A percentile compares a stretch with the other conserved stretches of the same genome.
Evolutionary conservation across 2,888 invertebrate genomes (phyloP).

Genomic region (Watsonalla binaria): DNA sequence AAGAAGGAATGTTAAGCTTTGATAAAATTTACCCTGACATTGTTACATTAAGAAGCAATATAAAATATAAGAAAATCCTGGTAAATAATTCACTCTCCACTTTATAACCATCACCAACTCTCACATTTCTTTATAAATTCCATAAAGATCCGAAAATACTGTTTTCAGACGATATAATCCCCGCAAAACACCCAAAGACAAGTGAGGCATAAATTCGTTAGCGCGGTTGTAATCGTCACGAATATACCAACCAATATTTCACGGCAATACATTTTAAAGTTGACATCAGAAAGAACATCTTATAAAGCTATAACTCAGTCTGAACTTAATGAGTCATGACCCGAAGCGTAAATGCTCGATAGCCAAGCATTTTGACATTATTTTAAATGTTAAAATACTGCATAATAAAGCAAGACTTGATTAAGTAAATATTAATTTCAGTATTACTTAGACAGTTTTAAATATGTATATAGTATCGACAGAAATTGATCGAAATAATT

Average conservation of each 20-base stretch:
- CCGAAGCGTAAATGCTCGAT: constrained; percentile 28
- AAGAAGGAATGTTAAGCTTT: no score
- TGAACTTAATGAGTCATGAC: constrained; percentile 53
- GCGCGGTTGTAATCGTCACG: constrained; percentile 70
- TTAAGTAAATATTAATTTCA: no score
- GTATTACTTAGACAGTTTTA: no score
- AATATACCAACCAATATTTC: constrained; percentile 67
- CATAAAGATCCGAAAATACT: constrained; percentile 69
- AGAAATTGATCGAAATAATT: no score
- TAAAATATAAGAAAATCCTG: no score
- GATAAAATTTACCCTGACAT: no score
- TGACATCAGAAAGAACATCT: constrained; percentile 76
- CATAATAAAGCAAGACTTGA: no score
- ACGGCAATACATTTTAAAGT: constrained; percentile 74
- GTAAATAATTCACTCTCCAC: constrained; percentile 15
- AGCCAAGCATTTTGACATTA: constrained; percentile 20
- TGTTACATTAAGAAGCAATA: no score
- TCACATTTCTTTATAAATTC: constrained; percentile 56
- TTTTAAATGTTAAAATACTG: not conserved
- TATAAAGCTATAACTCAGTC: constrained; percentile 67
- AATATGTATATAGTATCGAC: no score
- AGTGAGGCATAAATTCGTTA: constrained; percentile 71
- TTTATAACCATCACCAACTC: constrained; percentile 56
- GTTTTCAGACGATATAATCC: constrained; percentile 62
- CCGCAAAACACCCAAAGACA: constrained; percentile 59